Conservation (phyloP, 2,888 invertebrate genomes). For the Lasioglossum figueresi region DNA sequence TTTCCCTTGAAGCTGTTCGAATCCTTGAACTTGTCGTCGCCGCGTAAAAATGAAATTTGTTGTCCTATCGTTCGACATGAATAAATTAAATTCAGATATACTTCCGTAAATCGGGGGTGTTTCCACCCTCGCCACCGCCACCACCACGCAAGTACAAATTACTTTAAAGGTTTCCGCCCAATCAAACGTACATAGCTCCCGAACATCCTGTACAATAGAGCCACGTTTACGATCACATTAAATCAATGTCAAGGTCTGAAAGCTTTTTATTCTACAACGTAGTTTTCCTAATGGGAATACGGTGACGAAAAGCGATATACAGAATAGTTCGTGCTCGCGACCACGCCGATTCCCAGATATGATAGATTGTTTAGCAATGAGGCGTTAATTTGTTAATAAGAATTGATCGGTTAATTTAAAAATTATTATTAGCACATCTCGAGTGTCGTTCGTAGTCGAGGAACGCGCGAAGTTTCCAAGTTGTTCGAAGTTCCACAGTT, state of each 20-base stretch:
- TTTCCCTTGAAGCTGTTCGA: neutral
- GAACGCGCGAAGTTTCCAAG: neutral
- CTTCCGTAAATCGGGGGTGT: too few species aligned
- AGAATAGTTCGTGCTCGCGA: neutral
- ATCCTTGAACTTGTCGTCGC: neutral
- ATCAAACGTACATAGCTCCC: neutral
- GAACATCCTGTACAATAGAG: constrained; percentile 22
- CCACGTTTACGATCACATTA: constrained; percentile 11
- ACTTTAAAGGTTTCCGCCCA: neutral
- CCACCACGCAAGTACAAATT: neutral
- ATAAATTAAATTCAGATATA: neutral
- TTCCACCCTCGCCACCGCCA: neutral
- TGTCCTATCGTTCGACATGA: neutral
- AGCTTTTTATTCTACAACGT: constrained; percentile 15
- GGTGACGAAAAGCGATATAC: neutral
- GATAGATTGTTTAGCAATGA: neutral
- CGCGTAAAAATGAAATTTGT: neutral
- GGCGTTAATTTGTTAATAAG: neutral
- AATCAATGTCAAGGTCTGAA: constrained; percentile 32
- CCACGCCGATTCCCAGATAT: neutral
- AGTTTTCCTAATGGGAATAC: neutral
- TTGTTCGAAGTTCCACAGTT: neutral
- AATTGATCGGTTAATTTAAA: neutral
- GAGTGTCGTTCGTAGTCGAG: neutral
- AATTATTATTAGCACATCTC: neutral